Percentiles rank a stretch among this genome's conserved stretches.
Conservation (phyloP, 2,797 vertebrate species). For the Melanotaenia boesemani region DNA sequence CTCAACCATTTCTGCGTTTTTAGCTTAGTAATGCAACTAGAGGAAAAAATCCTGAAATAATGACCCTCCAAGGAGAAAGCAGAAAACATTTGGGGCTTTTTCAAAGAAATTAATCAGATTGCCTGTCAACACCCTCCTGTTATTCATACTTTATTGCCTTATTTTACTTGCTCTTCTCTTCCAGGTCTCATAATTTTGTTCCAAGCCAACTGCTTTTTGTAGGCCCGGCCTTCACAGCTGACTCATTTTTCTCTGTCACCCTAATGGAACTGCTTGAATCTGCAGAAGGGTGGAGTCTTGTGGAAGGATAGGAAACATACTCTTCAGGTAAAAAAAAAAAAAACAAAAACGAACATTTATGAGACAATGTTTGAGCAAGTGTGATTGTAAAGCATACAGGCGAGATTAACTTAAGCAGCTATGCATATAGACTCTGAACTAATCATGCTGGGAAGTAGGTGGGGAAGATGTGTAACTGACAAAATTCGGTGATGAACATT, state of each 20-base stretch:
- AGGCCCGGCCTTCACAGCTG: conserved; percentile 16
- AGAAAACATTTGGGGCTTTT: conserved; percentile 11
- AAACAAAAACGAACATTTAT: neutral
- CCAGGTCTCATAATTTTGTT: conserved; percentile 16
- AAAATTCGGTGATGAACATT: no score
- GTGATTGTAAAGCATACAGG: conserved; percentile 32
- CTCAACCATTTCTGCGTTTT: neutral
- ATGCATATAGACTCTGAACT: no score
- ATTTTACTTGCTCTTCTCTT: conserved; percentile 11
- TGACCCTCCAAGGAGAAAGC: conserved; percentile 4
- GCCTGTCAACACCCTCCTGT: conserved; percentile 16
- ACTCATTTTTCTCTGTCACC: conserved; percentile 19
- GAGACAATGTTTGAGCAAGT: conserved; percentile 8
- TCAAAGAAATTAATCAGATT: conserved; percentile 26
- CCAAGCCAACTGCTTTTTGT: conserved; percentile 25
- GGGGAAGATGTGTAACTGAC: no score
- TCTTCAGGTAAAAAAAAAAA: conserved; percentile 5
- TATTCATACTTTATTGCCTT: conserved; percentile 10
- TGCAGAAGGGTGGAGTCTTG: conserved; percentile 9
- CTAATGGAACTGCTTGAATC: conserved; percentile 11
- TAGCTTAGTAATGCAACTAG: neutral
- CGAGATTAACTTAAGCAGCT: neutral
- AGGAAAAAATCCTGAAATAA: neutral
- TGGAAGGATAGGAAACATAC: conserved; percentile 10
- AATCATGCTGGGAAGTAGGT: no score